phyloP scores from a whole-genome alignment of 2,797 vertebrate species.

The Poeciliopsis presidionis region DNA sequence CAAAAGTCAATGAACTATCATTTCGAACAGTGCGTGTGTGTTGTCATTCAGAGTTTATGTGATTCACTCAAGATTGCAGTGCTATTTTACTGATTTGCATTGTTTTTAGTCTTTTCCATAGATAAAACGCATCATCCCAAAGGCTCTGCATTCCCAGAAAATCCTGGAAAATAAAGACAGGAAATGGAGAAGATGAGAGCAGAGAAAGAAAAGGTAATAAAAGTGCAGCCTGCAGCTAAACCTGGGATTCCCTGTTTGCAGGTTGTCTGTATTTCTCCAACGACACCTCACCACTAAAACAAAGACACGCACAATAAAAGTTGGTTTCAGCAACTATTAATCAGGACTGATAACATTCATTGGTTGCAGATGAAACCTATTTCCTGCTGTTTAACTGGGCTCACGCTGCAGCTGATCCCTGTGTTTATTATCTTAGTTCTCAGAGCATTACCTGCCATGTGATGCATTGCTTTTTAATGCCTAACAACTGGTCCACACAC shows the following conservation, averaged over 20 bases:
- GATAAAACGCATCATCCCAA: constrained; percentile 8
- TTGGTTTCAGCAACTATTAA: constrained; percentile 63
- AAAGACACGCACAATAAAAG: constrained; percentile 21
- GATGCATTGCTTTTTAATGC: constrained; percentile 49
- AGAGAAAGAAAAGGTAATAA: neutral
- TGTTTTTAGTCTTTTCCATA: neutral
- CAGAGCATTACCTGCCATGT: constrained; percentile 32
- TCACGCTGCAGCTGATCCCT: constrained; percentile 58
- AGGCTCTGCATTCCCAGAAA: constrained; percentile 7
- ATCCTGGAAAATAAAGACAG: neutral
- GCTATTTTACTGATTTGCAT: constrained; percentile 4
- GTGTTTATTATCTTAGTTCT: constrained; percentile 66
- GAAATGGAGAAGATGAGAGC: neutral
- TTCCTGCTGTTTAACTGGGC: constrained; percentile 66
- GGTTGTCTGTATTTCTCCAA: constrained; percentile 15
- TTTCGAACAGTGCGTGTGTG: neutral
- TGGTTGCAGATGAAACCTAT: constrained; percentile 75
- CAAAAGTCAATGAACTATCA: neutral
- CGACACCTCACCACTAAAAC: constrained; percentile 26
- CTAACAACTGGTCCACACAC: constrained; percentile 15
- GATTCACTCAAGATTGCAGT: constrained; percentile 27
- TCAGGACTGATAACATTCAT: constrained; percentile 70
- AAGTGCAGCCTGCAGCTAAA: neutral
- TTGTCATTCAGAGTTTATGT: constrained; percentile 8
- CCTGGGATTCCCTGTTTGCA: neutral